Percentiles rank a stretch among this genome's conserved stretches.
These are phyloP conservation scores for Spisula solida DNA, from an alignment of 2,888 invertebrate species.

Conservation along the genomic window DNA sequence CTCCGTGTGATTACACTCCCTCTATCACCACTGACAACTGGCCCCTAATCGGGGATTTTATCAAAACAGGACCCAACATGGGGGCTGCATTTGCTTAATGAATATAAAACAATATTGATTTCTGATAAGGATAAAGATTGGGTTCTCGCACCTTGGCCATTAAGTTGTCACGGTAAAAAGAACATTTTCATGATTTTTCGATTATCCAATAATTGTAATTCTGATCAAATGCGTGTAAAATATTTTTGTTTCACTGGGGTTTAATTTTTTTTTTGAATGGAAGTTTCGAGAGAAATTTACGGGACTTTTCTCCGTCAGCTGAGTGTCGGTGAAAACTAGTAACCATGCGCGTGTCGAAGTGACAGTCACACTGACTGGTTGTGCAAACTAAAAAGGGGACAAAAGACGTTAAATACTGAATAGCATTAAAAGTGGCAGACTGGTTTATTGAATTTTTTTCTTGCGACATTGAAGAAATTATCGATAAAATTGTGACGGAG, in stretches of 20 bases:
- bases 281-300: not conserved
- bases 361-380: slow-evolving; percentile 54
- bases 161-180: slow-evolving; percentile 12
- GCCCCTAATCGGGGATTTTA: not conserved
- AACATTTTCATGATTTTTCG: slow-evolving; percentile 34
- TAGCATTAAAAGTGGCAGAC: slow-evolving; percentile 29
- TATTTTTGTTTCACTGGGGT: slow-evolving; percentile 21
- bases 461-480: slow-evolving; percentile 28
- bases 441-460: slow-evolving; percentile 13
- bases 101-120: slow-evolving; percentile 38
- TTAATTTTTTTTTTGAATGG: not conserved
- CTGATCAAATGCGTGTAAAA: slow-evolving; percentile 49
- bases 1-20: not conserved
- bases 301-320: not conserved
- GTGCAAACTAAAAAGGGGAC: slow-evolving; percentile 12
- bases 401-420: slow-evolving; percentile 25
- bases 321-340: slow-evolving; percentile 24
- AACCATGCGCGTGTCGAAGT: slow-evolving; percentile 47
- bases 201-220: slow-evolving; percentile 43
- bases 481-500: slow-evolving; percentile 11
- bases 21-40: slow-evolving; percentile 5
- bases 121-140: not conserved
- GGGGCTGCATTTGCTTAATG: slow-evolving; percentile 18
- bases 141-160: slow-evolving; percentile 28
- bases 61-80: not conserved